Conservation (phyloP, 2,888 invertebrate species). For the Ectobius pallidus region DNA sequence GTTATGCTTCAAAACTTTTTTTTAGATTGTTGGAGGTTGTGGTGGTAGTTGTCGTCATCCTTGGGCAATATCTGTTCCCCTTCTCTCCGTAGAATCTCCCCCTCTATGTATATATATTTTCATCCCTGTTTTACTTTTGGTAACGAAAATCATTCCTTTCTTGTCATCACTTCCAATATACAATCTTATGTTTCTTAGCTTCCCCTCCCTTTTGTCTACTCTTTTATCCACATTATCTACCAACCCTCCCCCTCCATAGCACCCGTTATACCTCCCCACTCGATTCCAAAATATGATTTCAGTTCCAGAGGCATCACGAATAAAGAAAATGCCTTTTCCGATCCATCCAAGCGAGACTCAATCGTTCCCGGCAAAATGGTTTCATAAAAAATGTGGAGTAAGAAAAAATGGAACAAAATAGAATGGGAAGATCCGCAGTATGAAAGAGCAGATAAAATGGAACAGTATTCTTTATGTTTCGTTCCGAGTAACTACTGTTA, state of each 20-base stretch:
- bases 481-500: conserved; percentile 21
- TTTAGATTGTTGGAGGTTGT: neutral
- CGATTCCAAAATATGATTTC: conserved; percentile 40
- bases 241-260: conserved; percentile 25
- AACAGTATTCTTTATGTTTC: conserved; percentile 35
- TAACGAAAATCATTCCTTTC: conserved; percentile 17
- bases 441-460: conserved; percentile 31
- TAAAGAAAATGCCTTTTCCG: conserved; percentile 37
- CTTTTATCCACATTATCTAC: conserved; percentile 37
- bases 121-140: conserved; percentile 15
- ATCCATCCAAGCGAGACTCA: conserved; percentile 36
- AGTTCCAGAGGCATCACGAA: conserved; percentile 31
- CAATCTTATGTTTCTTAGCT: conserved; percentile 24
- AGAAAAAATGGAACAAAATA: conserved; percentile 24
- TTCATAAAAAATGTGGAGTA: conserved; percentile 36
- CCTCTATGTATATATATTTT: neutral
- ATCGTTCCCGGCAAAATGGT: conserved; percentile 38
- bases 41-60: conserved; percentile 32
- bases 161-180: conserved; percentile 21
- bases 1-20: conserved; percentile 14
- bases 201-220: conserved; percentile 22
- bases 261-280: conserved; percentile 29
- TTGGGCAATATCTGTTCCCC: conserved; percentile 23
- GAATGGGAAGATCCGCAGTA: conserved; percentile 35
- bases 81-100: neutral